These are phyloP conservation scores for Xenentodon cancila DNA, from an alignment of 2,797 vertebrate species.

Conservation along the genomic window DNA sequence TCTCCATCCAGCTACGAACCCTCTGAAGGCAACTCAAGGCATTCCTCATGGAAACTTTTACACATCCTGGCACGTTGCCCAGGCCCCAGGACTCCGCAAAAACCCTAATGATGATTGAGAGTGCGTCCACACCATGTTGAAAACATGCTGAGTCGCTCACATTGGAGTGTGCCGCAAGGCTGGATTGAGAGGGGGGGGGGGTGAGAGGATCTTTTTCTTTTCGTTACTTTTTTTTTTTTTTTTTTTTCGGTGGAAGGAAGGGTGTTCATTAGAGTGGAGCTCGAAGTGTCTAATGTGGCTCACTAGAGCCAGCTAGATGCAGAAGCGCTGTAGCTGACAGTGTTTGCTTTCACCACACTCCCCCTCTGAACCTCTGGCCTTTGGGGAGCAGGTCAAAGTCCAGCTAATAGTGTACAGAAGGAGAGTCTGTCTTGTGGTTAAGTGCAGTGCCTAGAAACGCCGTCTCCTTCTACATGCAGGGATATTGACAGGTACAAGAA, in stretches of 20 bases:
- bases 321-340: slow-evolving; percentile 55
- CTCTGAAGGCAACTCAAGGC: slow-evolving; percentile 82
- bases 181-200: slow-evolving; percentile 53
- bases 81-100: slow-evolving; percentile 83
- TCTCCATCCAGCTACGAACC: slow-evolving; percentile 57
- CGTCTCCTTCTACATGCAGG: slow-evolving; percentile 66
- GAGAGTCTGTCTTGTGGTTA: slow-evolving; percentile 73
- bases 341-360: slow-evolving; percentile 59
- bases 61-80: slow-evolving; percentile 87
- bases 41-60: slow-evolving; percentile 97
- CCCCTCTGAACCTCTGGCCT: slow-evolving; percentile 69
- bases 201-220: slow-evolving; percentile 42
- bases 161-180: slow-evolving; percentile 76
- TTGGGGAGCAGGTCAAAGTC: slow-evolving; percentile 67
- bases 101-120: slow-evolving; percentile 90
- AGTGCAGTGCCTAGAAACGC: slow-evolving; percentile 78
- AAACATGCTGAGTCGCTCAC: slow-evolving; percentile 87
- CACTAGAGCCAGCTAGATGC: slow-evolving; percentile 45
- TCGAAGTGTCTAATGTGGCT: slow-evolving; percentile 73
- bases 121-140: slow-evolving; percentile 83
- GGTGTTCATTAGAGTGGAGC: slow-evolving; percentile 66
- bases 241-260: slow-evolving; percentile 2
- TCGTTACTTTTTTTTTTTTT: background rate
- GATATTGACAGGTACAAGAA: slow-evolving; percentile 79
- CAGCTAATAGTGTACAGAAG: slow-evolving; percentile 68